Percentiles rank a stretch among this genome's conserved stretches.
These are phyloP conservation scores for Lacerta agilis DNA, from an alignment of 2,797 vertebrate genomes.

Conservation along the genomic window DNA sequence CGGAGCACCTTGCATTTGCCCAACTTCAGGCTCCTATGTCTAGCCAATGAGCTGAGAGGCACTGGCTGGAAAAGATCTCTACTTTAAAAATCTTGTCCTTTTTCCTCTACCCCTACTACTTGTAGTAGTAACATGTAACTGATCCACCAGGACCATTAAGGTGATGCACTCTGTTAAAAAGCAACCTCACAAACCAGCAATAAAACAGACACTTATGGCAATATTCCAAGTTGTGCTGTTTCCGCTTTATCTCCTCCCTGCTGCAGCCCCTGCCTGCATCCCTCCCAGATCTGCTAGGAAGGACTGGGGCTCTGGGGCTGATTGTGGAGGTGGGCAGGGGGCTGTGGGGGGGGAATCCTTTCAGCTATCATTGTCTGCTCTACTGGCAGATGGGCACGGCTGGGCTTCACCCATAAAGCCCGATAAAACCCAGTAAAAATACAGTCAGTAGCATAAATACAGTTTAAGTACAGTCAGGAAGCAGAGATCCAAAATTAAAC, in stretches of 20 bases:
- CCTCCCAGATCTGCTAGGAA: too few species aligned
- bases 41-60: too few species aligned
- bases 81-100: too few species aligned
- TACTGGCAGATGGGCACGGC: too few species aligned
- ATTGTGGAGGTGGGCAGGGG: too few species aligned
- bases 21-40: background rate
- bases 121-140: background rate
- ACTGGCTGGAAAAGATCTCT: background rate
- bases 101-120: too few species aligned
- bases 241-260: too few species aligned
- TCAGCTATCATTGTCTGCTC: too few species aligned
- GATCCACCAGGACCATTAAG: background rate
- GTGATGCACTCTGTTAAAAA: background rate
- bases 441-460: background rate
- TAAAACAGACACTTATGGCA: background rate
- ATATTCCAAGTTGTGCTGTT: too few species aligned
- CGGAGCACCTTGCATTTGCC: background rate
- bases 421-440: background rate
- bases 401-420: background rate
- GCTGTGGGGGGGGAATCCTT: too few species aligned
- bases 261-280: too few species aligned
- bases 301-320: too few species aligned
- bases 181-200: background rate
- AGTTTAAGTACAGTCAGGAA: background rate
- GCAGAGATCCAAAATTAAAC: background rate